These are phyloP conservation scores for Lytechinus variegatus DNA, from an alignment of 35 echinoderm and acorn worm species.

Conservation along the genomic window DNA sequence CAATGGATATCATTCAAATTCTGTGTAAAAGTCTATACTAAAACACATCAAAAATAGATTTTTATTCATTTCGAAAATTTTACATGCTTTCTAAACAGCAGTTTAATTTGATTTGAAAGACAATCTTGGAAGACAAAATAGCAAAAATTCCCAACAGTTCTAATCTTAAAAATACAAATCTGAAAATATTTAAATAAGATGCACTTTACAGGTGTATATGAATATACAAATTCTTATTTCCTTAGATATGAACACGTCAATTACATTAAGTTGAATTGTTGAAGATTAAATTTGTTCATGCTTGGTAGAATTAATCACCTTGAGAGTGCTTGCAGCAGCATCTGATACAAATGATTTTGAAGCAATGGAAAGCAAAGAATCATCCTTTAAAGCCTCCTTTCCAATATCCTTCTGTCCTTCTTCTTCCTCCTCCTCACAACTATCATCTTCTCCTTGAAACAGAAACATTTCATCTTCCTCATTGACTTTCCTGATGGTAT, in stretches of 20 bases:
- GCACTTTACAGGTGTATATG: not conserved
- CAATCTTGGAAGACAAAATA: not conserved
- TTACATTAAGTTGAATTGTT: not conserved
- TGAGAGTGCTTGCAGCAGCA: not conserved
- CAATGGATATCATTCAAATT: too few species aligned
- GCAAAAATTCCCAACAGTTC: too few species aligned
- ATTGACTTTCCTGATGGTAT: not conserved
- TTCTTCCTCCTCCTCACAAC: constrained; percentile 42
- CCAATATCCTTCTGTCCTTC: not conserved
- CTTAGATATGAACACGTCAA: not conserved
- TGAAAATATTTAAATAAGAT: too few species aligned
- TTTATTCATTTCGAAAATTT: too few species aligned
- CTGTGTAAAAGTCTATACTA: too few species aligned
- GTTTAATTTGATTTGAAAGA: not conserved
- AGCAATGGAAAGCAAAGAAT: not conserved
- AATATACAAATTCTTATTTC: not conserved
- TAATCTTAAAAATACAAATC: too few species aligned
- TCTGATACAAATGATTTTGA: not conserved
- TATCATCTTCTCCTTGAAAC: constrained; percentile 41
- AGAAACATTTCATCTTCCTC: constrained; percentile 16
- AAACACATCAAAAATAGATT: too few species aligned
- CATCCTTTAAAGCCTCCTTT: not conserved
- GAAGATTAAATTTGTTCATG: not conserved
- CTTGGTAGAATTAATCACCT: not conserved
- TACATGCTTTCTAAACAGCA: not conserved